Percentiles rank a stretch among this genome's conserved stretches.
Evolutionary conservation across 2,113 vertebrate genomes (phyloP).

Genomic region (Pseudorhombus dupliciocellatus): DNA sequence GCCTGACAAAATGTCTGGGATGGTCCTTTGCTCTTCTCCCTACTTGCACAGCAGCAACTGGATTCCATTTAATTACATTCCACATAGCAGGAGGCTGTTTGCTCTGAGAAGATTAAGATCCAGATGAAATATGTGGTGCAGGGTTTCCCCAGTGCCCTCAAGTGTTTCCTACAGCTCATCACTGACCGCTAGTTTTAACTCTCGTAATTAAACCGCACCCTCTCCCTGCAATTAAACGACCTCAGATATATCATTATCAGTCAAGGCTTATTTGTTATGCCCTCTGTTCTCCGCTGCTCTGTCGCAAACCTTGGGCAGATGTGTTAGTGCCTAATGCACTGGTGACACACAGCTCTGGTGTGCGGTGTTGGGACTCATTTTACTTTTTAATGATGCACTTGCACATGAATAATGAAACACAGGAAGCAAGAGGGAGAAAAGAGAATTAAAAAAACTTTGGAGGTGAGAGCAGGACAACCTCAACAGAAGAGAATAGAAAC

Average conservation of each 20-base stretch:
- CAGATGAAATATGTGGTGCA: slow-evolving; percentile 30
- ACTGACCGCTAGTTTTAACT: slow-evolving; percentile 15
- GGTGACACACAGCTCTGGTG: neutral
- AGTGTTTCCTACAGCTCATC: slow-evolving; percentile 10
- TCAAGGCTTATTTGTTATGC: neutral
- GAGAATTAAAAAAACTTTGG: slow-evolving; percentile 2
- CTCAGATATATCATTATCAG: slow-evolving; percentile 2
- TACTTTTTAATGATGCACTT: slow-evolving; percentile 34
- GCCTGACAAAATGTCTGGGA: slow-evolving; percentile 7
- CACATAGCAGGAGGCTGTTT: slow-evolving; percentile 18
- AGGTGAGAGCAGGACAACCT: slow-evolving; percentile 16
- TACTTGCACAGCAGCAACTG: neutral
- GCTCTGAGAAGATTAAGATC: slow-evolving; percentile 42
- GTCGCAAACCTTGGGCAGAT: neutral
- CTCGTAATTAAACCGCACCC: slow-evolving; percentile 20
- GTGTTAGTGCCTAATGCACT: neutral
- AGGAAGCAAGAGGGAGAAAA: neutral
- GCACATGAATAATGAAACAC: slow-evolving; percentile 31
- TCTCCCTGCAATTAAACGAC: neutral
- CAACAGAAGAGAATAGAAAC: neutral
- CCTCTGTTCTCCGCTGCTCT: neutral
- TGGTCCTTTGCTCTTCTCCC: slow-evolving; percentile 1
- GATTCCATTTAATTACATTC: slow-evolving; percentile 20
- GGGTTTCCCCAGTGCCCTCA: neutral
- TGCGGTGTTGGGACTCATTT: slow-evolving; percentile 12